Evolutionary conservation across 1,140 invertebrate genomes (phyloP).

Genomic region (Caenorhabditis brenneri): DNA sequence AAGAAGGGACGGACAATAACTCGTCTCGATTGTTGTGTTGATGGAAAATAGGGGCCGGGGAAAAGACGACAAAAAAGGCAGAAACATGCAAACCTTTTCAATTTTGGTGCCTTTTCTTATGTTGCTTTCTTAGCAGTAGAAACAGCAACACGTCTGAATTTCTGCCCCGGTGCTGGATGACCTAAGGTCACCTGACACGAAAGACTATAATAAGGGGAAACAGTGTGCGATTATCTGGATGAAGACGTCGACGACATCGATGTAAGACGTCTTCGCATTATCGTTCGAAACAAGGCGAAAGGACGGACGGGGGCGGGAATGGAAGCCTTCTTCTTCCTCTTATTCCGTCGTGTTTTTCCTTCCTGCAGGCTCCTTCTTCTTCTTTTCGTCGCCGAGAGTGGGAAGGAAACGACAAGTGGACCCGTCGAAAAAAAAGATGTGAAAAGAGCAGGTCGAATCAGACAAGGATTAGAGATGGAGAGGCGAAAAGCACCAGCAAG

Average conservation of each 20-base stretch:
- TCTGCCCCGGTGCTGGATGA: background rate
- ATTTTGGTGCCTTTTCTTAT: background rate
- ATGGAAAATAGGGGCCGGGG: background rate
- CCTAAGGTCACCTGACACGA: slow-evolving; percentile 34
- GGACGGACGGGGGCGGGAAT: slow-evolving; percentile 28
- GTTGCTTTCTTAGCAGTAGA: too few species aligned
- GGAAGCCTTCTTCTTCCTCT: slow-evolving; percentile 22
- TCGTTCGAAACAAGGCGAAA: slow-evolving; percentile 23
- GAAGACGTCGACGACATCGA: slow-evolving; percentile 7
- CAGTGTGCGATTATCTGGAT: slow-evolving; percentile 27
- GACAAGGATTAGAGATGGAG: slow-evolving; percentile 35
- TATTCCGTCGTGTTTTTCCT: background rate
- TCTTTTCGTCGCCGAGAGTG: slow-evolving; percentile 32
- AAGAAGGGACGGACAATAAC: background rate
- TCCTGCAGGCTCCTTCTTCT: slow-evolving; percentile 27
- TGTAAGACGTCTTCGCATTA: slow-evolving; percentile 19
- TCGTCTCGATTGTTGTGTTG: slow-evolving; percentile 1
- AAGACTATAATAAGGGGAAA: slow-evolving; percentile 23
- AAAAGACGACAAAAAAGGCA: background rate
- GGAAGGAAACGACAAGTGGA: slow-evolving; percentile 36
- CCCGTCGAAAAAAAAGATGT: slow-evolving; percentile 29
- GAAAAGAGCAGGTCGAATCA: slow-evolving; percentile 35
- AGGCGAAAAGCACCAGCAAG: background rate
- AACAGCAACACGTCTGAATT: background rate
- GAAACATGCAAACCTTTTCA: slow-evolving; percentile 26